Percentiles rank a stretch among this genome's conserved stretches.
phyloP scores from a whole-genome alignment of 2,113 vertebrate species.

The Elaphurus davidianus region DNA sequence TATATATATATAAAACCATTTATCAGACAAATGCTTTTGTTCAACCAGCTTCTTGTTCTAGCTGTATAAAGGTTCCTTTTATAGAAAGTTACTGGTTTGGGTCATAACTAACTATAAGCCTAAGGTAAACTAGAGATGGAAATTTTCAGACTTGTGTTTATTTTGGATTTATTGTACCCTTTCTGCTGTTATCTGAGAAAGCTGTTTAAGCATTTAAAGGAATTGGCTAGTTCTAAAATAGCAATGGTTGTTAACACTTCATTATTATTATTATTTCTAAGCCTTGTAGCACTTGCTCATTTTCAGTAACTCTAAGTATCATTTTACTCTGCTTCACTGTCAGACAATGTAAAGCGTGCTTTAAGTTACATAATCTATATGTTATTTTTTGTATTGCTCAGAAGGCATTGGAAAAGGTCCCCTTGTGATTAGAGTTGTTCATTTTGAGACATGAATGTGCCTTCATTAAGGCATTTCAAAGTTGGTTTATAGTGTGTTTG shows the following conservation, averaged over 20 bases:
- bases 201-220: not conserved
- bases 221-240: not conserved
- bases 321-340: not conserved
- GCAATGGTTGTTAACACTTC: not conserved
- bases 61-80: not conserved
- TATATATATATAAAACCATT: not conserved
- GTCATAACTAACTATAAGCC: not conserved
- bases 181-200: not conserved
- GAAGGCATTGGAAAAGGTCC: not conserved
- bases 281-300: not conserved
- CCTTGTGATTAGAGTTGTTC: not conserved
- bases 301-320: not conserved
- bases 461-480: not conserved
- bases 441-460: not conserved
- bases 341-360: not conserved
- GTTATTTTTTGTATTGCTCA: not conserved
- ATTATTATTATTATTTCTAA: not conserved
- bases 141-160: not conserved
- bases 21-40: slow-evolving; percentile 1
- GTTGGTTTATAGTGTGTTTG: not conserved
- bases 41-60: not conserved
- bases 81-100: not conserved
- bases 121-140: not conserved
- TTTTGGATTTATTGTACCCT: not conserved
- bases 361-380: not conserved